Evolutionary conservation across 2,113 vertebrate genomes (phyloP).

Genomic region (Narcine bancroftii): DNA sequence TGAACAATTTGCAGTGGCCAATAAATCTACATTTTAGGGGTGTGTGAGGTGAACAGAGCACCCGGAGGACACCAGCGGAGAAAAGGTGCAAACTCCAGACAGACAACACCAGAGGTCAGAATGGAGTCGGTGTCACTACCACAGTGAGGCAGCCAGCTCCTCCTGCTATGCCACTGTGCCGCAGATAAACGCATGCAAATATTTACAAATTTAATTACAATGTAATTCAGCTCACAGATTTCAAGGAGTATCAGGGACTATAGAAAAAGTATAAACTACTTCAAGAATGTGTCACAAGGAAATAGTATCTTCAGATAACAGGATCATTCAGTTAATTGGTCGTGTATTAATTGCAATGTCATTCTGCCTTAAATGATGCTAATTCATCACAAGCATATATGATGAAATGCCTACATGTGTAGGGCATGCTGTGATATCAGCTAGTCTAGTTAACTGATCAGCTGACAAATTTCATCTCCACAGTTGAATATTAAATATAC

Average conservation of each 20-base stretch:
- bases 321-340: constrained; percentile 2
- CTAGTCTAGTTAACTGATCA: neutral
- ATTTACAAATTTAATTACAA: neutral
- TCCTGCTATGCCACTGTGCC: no score
- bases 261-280: neutral
- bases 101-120: no score
- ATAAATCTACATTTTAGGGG: no score
- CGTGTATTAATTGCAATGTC: constrained; percentile 5
- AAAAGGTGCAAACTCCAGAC: no score
- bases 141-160: no score
- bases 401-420: neutral
- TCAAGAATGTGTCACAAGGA: neutral
- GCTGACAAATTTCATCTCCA: neutral
- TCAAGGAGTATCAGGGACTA: neutral
- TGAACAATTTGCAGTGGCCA: no score
- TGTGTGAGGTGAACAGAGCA: no score
- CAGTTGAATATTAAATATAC: neutral
- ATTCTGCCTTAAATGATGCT: neutral
- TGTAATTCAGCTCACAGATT: neutral
- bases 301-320: neutral
- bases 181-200: neutral
- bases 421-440: neutral
- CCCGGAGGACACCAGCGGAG: no score
- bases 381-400: neutral
- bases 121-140: no score